Conservation (phyloP, 1,140 invertebrate genomes). For the Conus ventricosus region DNA sequence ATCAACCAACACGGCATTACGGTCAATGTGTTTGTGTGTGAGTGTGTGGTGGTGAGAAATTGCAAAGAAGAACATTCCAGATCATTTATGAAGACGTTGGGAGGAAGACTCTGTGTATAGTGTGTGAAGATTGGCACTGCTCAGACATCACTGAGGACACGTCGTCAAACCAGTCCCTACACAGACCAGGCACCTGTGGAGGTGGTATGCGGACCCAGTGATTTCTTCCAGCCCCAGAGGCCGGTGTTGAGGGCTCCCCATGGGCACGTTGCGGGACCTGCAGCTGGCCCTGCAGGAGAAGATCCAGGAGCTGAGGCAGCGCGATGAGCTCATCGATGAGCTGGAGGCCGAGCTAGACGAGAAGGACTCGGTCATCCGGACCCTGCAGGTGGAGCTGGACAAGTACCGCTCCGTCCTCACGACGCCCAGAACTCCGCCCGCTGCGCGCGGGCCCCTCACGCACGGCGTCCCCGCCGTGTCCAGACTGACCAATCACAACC, state of each 20-base stretch:
- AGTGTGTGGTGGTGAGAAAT: too few relatives aligned
- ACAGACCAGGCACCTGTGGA: too few relatives aligned
- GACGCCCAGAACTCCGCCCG: conserved; percentile 78
- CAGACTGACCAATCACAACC: conserved; percentile 68
- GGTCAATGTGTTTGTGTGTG: too few relatives aligned
- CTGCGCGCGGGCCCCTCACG: conserved; percentile 66
- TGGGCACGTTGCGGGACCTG: conserved; percentile 82
- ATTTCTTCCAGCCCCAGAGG: too few relatives aligned
- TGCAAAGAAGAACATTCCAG: too few relatives aligned
- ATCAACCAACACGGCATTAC: too few relatives aligned
- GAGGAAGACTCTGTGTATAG: too few relatives aligned
- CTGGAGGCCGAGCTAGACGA: conserved; percentile 85
- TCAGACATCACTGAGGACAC: too few relatives aligned
- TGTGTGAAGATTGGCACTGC: too few relatives aligned
- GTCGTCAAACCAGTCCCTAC: too few relatives aligned
- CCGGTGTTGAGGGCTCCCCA: conserved; percentile 31
- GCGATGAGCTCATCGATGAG: conserved; percentile 82
- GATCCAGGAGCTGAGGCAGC: conserved; percentile 81
- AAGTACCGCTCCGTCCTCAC: conserved; percentile 88
- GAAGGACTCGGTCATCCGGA: conserved; percentile 80
- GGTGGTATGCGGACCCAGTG: too few relatives aligned
- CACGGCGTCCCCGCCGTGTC: conserved; percentile 44
- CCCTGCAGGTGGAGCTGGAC: conserved; percentile 85
- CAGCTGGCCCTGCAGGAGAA: conserved; percentile 82
- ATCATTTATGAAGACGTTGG: too few relatives aligned